phyloP scores from a whole-genome alignment of 2,113 vertebrate species.

The Siniperca knerii region DNA sequence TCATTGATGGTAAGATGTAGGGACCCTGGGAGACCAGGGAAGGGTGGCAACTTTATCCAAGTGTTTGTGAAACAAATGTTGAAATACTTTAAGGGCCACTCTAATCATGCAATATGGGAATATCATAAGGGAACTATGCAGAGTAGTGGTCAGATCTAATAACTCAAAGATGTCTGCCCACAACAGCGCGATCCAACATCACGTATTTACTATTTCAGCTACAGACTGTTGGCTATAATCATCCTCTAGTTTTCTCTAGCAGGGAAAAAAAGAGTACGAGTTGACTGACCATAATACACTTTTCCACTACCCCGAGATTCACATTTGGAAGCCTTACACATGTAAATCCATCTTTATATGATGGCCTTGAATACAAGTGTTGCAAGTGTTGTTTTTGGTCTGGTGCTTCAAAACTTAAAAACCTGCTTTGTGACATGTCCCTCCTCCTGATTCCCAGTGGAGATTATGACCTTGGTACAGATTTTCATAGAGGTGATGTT shows the following conservation, averaged over 20 bases:
- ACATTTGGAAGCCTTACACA: background rate
- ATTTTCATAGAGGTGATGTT: background rate
- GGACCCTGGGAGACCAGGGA: background rate
- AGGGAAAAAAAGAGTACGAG: background rate
- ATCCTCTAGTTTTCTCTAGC: background rate
- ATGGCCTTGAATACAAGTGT: background rate
- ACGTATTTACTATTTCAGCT: background rate
- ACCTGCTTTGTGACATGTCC: background rate
- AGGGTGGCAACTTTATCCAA: background rate
- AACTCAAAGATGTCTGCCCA: constrained; percentile 1
- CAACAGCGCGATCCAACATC: background rate
- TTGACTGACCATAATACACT: background rate
- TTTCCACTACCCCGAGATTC: background rate
- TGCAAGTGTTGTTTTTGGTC: background rate
- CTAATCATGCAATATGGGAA: background rate
- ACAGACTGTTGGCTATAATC: background rate
- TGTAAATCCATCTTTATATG: background rate
- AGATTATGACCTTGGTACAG: background rate
- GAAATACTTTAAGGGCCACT: background rate
- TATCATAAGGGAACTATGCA: background rate
- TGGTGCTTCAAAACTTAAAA: background rate
- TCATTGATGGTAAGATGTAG: background rate
- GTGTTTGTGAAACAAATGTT: background rate
- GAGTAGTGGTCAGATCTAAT: background rate
- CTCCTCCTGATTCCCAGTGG: background rate